These are phyloP conservation scores for Neria commutata DNA, from an alignment of 2,888 invertebrate species.

Conservation along the genomic window DNA sequence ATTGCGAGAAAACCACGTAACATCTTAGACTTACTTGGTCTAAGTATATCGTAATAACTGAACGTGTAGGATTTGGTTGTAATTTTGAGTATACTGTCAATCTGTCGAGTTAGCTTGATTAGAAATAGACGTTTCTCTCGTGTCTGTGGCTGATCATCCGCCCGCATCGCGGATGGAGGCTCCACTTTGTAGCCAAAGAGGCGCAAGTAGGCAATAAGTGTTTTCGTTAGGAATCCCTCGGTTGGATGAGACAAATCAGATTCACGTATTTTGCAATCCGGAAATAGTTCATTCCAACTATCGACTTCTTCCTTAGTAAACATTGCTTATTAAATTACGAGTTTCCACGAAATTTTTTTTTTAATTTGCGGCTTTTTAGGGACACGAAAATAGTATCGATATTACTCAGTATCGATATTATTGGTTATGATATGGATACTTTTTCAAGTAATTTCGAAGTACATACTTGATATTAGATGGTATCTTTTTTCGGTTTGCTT, in stretches of 20 bases:
- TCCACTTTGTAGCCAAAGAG: conserved; percentile 51
- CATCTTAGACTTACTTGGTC: conserved; percentile 44
- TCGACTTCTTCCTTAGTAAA: conserved; percentile 22
- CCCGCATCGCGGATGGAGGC: conserved; percentile 32
- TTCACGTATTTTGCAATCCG: conserved; percentile 46
- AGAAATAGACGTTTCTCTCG: conserved; percentile 48
- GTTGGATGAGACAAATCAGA: conserved; percentile 46
- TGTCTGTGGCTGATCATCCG: conserved; percentile 33
- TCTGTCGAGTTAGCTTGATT: conserved; percentile 44
- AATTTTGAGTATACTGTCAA: conserved; percentile 53
- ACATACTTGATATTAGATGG: no score
- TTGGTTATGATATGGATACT: no score
- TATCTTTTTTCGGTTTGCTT: no score
- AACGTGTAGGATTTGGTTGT: conserved; percentile 50
- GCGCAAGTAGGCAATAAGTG: conserved; percentile 46
- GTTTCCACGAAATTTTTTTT: no score
- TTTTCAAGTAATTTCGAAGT: no score
- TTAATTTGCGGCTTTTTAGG: no score
- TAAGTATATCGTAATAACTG: conserved; percentile 47
- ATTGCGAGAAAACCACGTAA: background rate
- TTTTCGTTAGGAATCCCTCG: conserved; percentile 46
- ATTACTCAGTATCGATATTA: no score
- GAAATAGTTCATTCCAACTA: conserved; percentile 49
- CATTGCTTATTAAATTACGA: no score
- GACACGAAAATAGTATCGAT: no score